Conservation (phyloP, 1,140 invertebrate genomes). For the Drosophila sproati region DNA sequence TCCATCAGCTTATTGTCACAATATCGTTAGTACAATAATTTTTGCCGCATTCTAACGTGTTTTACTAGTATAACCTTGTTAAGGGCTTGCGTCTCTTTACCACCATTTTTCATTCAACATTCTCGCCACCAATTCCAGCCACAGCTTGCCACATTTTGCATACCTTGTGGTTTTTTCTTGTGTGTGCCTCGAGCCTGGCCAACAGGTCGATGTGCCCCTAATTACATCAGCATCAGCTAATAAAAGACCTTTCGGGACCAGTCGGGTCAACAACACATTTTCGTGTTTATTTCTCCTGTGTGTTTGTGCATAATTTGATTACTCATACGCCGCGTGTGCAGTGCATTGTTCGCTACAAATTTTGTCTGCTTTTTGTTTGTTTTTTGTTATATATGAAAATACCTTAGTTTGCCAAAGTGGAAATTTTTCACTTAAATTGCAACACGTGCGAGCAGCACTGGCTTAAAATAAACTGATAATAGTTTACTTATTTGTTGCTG, state of each 20-base stretch:
- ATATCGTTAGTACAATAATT: background rate
- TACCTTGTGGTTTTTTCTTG: background rate
- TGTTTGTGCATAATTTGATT: conserved; percentile 23
- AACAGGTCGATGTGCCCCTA: conserved; percentile 55
- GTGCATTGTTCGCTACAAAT: conserved; percentile 4
- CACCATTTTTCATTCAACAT: background rate
- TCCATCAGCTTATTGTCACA: background rate
- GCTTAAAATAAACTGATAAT: conserved; percentile 16
- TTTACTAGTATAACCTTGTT: conserved; percentile 46
- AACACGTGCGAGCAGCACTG: conserved; percentile 17
- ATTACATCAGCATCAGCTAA: conserved; percentile 50
- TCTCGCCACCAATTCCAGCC: background rate
- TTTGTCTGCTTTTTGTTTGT: background rate
- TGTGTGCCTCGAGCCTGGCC: conserved; percentile 19
- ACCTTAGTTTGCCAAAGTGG: background rate
- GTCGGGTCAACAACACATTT: conserved; percentile 26
- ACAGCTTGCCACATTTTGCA: background rate
- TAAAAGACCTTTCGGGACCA: conserved; percentile 25
- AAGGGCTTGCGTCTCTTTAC: conserved; percentile 22
- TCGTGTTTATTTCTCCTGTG: background rate
- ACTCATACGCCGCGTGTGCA: conserved; percentile 33
- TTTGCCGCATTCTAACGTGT: conserved; percentile 13
- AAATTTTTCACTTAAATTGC: conserved; percentile 15
- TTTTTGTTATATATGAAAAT: background rate
- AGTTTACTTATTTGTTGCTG: conserved; percentile 1